Evolutionary conservation across 2,797 vertebrate genomes (phyloP).

Genomic region (Fratercula arctica): DNA sequence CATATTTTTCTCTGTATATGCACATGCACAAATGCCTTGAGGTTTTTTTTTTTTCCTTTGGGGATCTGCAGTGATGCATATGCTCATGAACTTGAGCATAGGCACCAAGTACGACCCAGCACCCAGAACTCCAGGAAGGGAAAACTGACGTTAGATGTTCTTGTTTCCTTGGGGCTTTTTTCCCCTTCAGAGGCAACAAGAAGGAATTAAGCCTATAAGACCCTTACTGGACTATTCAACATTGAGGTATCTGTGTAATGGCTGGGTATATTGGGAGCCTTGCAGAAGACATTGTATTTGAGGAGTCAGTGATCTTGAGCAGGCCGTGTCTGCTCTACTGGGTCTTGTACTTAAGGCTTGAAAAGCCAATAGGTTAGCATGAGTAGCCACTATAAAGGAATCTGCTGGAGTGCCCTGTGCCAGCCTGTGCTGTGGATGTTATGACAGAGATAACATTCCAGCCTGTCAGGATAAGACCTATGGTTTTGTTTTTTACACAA

Average conservation of each 20-base stretch:
- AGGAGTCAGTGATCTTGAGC: neutral
- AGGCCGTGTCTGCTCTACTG: neutral
- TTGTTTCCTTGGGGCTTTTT: neutral
- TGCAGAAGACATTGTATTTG: neutral
- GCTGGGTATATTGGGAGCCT: neutral
- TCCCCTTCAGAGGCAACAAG: neutral
- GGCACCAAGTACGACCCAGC: neutral
- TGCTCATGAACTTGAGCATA: neutral
- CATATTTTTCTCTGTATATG: neutral
- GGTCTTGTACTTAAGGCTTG: too few relatives aligned
- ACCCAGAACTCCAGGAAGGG: neutral
- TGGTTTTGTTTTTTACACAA: neutral
- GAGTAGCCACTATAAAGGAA: neutral
- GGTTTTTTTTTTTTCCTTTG: neutral
- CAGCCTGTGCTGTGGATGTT: neutral
- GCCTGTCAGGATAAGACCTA: neutral
- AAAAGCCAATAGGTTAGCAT: neutral
- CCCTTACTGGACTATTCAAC: neutral
- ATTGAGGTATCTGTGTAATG: neutral
- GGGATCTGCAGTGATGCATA: neutral
- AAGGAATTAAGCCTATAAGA: neutral
- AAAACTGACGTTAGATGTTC: neutral
- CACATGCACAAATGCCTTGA: neutral
- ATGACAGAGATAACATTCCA: neutral
- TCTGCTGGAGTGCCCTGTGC: neutral